These are phyloP conservation scores for Triplophysa yarkandensis DNA, from an alignment of 2,797 vertebrate species.

Conservation along the genomic window DNA sequence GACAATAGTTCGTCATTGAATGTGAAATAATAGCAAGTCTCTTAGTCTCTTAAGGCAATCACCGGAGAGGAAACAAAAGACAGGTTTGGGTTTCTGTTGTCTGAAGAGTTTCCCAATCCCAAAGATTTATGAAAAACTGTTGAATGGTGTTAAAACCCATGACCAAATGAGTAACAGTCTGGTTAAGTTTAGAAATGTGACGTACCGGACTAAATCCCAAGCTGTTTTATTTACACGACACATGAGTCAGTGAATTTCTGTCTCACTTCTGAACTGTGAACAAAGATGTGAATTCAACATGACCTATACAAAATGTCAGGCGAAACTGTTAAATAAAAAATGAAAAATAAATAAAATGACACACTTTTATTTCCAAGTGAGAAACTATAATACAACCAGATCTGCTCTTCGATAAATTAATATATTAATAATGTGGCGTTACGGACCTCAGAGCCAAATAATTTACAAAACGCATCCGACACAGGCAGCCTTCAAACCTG, in stretches of 20 bases:
- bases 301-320: not conserved
- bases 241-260: not conserved
- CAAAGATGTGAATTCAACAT: not conserved
- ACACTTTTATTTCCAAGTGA: not conserved
- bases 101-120: not conserved
- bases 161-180: conserved; percentile 44
- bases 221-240: not conserved
- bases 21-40: conserved; percentile 13
- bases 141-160: not conserved
- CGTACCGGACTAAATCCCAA: not conserved
- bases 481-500: conserved; percentile 7
- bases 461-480: not conserved
- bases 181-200: conserved; percentile 9
- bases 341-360: not conserved
- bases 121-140: no score
- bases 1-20: conserved; percentile 13
- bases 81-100: not conserved
- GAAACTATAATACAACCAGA: not conserved
- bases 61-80: not conserved
- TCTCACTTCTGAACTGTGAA: conserved; percentile 6
- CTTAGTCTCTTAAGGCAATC: conserved; percentile 41
- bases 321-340: not conserved
- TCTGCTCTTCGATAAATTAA: conserved; percentile 17
- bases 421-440: not conserved
- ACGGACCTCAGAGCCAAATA: conserved; percentile 3